These are phyloP conservation scores for Corbicula japonica DNA, from an alignment of 2,888 invertebrate species.

Conservation along the genomic window DNA sequence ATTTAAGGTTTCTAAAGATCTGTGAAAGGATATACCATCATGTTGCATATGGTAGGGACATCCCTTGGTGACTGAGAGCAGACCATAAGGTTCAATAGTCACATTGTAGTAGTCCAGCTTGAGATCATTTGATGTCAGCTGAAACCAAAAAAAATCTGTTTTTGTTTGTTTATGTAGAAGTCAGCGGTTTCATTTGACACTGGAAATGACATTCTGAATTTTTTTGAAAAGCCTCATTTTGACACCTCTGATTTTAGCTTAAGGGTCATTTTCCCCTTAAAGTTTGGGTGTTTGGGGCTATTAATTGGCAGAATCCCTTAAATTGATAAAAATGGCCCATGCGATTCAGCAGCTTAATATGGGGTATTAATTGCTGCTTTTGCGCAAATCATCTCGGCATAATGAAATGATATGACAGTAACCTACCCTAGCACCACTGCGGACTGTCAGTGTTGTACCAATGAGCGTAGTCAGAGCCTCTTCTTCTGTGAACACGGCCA, in stretches of 20 bases:
- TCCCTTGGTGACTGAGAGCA: slow-evolving; percentile 65
- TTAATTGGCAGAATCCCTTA: too few species aligned
- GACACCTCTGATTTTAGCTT: too few species aligned
- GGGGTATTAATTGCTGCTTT: too few species aligned
- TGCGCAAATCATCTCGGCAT: too few species aligned
- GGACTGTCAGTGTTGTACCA: slow-evolving; percentile 72
- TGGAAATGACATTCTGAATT: too few species aligned
- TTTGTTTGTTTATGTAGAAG: too few species aligned
- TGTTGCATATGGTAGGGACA: slow-evolving; percentile 62
- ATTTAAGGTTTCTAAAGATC: not conserved
- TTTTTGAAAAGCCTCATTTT: too few species aligned
- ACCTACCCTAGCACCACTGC: slow-evolving; percentile 78
- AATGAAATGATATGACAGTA: not conserved
- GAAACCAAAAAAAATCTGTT: slow-evolving; percentile 25
- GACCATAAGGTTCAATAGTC: slow-evolving; percentile 77
- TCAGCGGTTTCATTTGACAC: too few species aligned
- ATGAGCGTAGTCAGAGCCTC: slow-evolving; percentile 71
- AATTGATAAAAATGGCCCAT: too few species aligned
- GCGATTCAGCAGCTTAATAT: too few species aligned
- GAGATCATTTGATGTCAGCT: slow-evolving; percentile 77
- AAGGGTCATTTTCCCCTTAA: too few species aligned
- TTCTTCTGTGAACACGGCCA: slow-evolving; percentile 70
- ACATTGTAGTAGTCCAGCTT: slow-evolving; percentile 73
- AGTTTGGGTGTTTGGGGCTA: too few species aligned
- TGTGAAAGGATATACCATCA: slow-evolving; percentile 46